Evolutionary conservation across 2,888 invertebrate genomes (phyloP).

Genomic region (Melanchra persicariae): DNA sequence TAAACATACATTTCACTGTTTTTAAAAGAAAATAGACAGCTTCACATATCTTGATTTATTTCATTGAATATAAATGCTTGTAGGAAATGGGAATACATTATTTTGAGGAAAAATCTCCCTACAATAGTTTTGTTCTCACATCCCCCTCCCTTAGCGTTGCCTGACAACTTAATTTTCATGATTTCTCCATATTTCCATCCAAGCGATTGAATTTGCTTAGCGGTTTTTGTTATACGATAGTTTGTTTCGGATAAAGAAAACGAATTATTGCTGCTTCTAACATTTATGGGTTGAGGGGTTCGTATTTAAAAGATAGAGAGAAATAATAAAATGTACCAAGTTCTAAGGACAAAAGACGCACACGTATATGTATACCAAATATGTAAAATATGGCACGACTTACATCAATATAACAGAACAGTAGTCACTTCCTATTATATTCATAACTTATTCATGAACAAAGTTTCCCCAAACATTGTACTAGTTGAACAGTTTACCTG

Average conservation of each 20-base stretch:
- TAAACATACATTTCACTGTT: background rate
- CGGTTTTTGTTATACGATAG: conserved; percentile 60
- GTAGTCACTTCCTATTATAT: conserved; percentile 17
- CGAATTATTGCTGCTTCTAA: conserved; percentile 49
- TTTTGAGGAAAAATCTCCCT: conserved; percentile 72
- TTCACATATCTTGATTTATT: conserved; percentile 48
- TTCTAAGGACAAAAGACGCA: background rate
- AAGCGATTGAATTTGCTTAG: conserved; percentile 71
- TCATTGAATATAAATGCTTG: conserved; percentile 64
- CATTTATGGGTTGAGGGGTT: conserved; percentile 19
- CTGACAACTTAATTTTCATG: conserved; percentile 78
- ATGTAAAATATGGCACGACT: background rate
- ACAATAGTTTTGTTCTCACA: conserved; percentile 73
- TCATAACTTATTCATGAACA: conserved; percentile 39
- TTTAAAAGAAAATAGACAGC: background rate
- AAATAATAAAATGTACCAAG: background rate
- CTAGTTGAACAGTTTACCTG: conserved; percentile 43
- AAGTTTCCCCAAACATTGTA: conserved; percentile 24
- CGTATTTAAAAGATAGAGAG: background rate
- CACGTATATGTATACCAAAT: background rate
- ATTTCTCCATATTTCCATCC: conserved; percentile 75
- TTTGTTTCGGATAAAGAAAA: conserved; percentile 59
- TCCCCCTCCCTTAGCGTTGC: conserved; percentile 63
- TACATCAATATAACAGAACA: conserved; percentile 16
- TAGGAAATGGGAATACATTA: conserved; percentile 70